Evolutionary conservation across 2,888 invertebrate species (phyloP).

Genomic region (Lumbricus terrestris): DNA sequence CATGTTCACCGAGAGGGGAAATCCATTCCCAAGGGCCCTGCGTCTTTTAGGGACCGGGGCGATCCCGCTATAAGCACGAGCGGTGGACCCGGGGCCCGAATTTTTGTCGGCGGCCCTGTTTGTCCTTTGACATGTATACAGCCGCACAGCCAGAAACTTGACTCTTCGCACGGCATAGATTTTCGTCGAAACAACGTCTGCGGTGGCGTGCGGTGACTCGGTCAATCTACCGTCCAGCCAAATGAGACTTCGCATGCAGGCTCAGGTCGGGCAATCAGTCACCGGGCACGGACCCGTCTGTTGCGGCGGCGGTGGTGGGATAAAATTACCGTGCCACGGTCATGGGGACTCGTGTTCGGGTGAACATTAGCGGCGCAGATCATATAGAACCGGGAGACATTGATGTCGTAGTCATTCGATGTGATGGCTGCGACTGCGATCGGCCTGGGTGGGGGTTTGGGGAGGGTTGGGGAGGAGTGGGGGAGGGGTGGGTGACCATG

Average conservation of each 20-base stretch:
- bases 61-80: too few relatives aligned
- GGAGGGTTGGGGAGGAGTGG: too few relatives aligned
- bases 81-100: too few relatives aligned
- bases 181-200: background rate
- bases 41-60: too few relatives aligned
- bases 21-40: too few relatives aligned
- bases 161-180: constrained; percentile 3
- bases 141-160: background rate
- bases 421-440: background rate
- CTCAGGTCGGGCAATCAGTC: background rate
- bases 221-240: background rate
- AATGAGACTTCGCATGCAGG: background rate
- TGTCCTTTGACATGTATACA: too few relatives aligned
- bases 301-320: background rate
- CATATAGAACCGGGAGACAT: background rate
- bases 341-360: background rate
- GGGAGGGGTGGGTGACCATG: background rate
- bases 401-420: background rate
- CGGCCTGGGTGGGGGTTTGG: too few relatives aligned
- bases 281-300: background rate
- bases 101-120: too few relatives aligned
- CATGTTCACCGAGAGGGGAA: too few relatives aligned
- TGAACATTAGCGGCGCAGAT: background rate
- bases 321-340: background rate
- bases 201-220: background rate